phyloP scores from a whole-genome alignment of 2,888 invertebrate species.

The Nesidiocoris tenuis region DNA sequence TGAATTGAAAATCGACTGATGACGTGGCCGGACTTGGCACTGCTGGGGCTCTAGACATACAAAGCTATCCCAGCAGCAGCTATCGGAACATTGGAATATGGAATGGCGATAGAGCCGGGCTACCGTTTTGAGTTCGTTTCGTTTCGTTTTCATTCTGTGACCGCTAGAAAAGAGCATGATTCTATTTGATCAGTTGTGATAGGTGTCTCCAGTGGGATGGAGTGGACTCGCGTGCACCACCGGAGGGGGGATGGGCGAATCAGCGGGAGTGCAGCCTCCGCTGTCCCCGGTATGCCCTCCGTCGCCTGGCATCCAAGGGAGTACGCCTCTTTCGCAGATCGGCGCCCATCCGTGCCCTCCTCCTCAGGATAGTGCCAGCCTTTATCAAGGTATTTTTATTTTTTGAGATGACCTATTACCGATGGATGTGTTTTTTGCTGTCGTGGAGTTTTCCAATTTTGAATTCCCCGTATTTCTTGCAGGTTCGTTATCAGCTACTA shows the following conservation, averaged over 20 bases:
- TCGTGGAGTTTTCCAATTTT: conserved; percentile 14
- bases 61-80: no score
- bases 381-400: conserved; percentile 56
- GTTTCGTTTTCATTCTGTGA: conserved; percentile 33
- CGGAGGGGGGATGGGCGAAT: conserved; percentile 45
- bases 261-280: conserved; percentile 50
- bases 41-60: no score
- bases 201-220: conserved; percentile 48
- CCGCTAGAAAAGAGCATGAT: conserved; percentile 47
- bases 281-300: conserved; percentile 51
- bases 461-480: conserved; percentile 46
- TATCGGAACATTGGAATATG: no score
- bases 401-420: not conserved
- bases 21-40: no score
- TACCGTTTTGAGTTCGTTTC: conserved; percentile 20
- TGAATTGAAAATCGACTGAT: no score
- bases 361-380: conserved; percentile 56
- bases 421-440: not conserved
- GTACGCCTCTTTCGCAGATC: conserved; percentile 83
- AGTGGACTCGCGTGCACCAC: conserved; percentile 47
- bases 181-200: conserved; percentile 50
- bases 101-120: not conserved
- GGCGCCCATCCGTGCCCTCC: conserved; percentile 69
- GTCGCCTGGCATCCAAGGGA: conserved; percentile 68
- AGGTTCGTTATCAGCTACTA: conserved; percentile 65